Evolutionary conservation across 2,113 vertebrate species (phyloP).

Genomic region (Mus pahari): DNA sequence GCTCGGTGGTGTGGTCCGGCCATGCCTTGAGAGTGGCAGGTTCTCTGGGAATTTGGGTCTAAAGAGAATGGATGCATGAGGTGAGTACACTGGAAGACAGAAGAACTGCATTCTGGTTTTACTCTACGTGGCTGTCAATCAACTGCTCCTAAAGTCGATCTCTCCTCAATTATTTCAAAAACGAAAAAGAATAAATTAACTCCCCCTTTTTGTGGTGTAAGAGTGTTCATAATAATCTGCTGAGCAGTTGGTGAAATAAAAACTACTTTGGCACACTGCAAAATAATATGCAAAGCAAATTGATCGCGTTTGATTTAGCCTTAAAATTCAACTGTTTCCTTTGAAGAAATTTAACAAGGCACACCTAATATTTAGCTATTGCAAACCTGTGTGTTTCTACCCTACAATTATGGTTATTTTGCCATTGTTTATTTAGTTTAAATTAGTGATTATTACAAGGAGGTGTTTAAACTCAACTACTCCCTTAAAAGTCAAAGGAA

Average conservation of each 20-base stretch:
- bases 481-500: background rate
- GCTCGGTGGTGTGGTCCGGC: background rate
- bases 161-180: background rate
- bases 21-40: background rate
- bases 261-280: background rate
- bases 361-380: too few species aligned
- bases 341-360: conserved; percentile 20
- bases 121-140: background rate
- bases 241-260: background rate
- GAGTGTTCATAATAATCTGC: background rate
- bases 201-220: background rate
- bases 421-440: background rate
- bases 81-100: background rate
- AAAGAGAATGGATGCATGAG: background rate
- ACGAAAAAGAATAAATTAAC: background rate
- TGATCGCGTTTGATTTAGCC: background rate
- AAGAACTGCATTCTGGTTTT: background rate
- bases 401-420: too few species aligned
- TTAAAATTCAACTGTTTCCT: conserved; percentile 32
- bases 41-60: background rate
- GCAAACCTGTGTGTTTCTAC: too few species aligned
- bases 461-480: conserved; percentile 46
- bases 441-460: background rate
- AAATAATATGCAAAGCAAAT: conserved; percentile 32
- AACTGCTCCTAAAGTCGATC: background rate